Percentiles rank a stretch among this genome's conserved stretches.
Conservation (phyloP, 2,888 invertebrate species). For the Trachelus stipa region DNA sequence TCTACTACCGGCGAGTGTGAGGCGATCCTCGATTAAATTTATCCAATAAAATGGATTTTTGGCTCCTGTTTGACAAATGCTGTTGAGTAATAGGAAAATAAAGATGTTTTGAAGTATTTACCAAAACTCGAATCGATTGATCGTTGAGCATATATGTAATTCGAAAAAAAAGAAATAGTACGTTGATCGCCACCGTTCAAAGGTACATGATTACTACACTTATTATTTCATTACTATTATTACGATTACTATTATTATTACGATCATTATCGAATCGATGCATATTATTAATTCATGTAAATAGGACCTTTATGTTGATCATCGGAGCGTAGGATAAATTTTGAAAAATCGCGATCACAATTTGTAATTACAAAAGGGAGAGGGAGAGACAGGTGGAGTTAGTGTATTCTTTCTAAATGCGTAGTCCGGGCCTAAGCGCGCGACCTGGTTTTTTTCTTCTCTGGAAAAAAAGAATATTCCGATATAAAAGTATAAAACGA, state of each 20-base stretch:
- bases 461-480: background rate
- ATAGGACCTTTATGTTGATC: slow-evolving; percentile 10
- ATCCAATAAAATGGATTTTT: background rate
- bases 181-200: background rate
- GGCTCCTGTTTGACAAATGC: background rate
- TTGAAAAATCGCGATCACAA: background rate
- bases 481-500: background rate
- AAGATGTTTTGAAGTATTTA: background rate
- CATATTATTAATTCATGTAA: slow-evolving; percentile 9
- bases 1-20: background rate
- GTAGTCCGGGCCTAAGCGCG: background rate
- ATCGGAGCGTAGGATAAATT: slow-evolving; percentile 11
- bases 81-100: background rate
- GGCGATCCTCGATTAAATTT: background rate
- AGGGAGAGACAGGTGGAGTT: background rate
- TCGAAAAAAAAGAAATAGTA: background rate
- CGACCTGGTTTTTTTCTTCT: background rate
- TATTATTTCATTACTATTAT: background rate
- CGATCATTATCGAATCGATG: background rate
- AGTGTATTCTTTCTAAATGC: background rate
- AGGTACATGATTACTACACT: background rate
- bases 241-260: background rate
- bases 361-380: background rate
- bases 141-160: background rate
- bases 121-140: background rate